Conservation (phyloP, 2,113 vertebrate species). For the Mustela nigripes region DNA sequence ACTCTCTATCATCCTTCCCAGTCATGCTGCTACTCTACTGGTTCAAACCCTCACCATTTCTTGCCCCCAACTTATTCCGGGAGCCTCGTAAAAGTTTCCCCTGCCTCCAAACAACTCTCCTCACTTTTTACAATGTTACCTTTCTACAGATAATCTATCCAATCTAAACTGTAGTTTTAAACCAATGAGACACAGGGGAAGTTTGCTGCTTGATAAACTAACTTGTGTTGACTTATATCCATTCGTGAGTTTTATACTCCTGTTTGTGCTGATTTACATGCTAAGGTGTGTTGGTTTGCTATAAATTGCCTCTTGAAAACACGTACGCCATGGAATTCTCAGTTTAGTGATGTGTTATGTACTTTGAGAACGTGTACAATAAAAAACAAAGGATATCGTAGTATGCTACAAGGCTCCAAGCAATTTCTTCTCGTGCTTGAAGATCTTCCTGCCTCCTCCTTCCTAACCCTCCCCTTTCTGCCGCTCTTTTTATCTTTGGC, state of each 20-base stretch:
- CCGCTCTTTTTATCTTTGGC: neutral
- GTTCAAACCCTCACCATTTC: neutral
- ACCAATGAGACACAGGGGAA: neutral
- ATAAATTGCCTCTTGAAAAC: neutral
- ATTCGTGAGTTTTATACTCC: neutral
- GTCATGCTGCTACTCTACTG: neutral
- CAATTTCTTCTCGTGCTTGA: neutral
- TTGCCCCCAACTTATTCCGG: neutral
- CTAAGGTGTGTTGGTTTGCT: neutral
- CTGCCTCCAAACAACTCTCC: neutral
- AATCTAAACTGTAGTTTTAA: neutral
- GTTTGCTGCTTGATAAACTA: neutral
- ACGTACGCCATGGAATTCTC: neutral
- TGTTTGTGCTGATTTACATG: neutral
- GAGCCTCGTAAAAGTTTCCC: neutral
- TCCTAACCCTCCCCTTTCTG: neutral
- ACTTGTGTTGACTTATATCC: neutral
- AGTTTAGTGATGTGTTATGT: neutral
- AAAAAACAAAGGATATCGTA: neutral
- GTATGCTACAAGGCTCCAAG: neutral
- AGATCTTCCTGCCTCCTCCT: neutral
- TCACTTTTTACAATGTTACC: neutral
- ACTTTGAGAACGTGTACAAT: conserved; percentile 7
- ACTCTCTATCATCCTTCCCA: neutral
- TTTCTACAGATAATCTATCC: neutral